Percentiles rank a stretch among this genome's conserved stretches.
phyloP scores from a whole-genome alignment of 1,140 invertebrate genomes.

The Trichonephila clavata region DNA sequence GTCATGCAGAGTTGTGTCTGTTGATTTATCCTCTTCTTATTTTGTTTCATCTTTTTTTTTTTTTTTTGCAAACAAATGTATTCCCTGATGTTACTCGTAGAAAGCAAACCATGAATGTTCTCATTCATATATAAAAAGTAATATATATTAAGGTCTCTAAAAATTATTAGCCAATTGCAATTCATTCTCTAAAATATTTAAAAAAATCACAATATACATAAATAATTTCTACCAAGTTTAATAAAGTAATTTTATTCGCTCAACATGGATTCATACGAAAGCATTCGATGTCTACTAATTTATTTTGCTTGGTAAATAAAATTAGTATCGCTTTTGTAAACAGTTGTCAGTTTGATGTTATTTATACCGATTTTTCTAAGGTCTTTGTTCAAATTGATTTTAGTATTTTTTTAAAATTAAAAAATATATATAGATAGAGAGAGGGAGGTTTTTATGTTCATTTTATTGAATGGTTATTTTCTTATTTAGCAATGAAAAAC shows the following conservation, averaged over 20 bases:
- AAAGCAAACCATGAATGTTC: background rate
- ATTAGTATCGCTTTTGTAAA: background rate
- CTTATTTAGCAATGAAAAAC: background rate
- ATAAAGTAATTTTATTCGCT: background rate
- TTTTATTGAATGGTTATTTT: background rate
- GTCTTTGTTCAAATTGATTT: constrained; percentile 25
- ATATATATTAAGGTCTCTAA: background rate
- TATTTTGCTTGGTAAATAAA: constrained; percentile 29
- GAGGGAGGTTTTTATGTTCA: background rate
- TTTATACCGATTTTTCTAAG: constrained; percentile 58
- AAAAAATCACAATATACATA: background rate
- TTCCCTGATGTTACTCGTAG: background rate
- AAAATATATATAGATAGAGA: too few species aligned
- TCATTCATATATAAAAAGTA: background rate
- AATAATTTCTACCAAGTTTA: background rate
- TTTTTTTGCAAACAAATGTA: background rate
- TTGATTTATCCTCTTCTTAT: background rate
- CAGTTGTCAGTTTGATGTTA: constrained; percentile 46
- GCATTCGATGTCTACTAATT: background rate
- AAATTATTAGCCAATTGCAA: background rate
- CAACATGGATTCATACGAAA: constrained; percentile 43
- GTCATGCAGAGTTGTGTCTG: background rate
- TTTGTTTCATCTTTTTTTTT: background rate
- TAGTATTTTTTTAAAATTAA: background rate
- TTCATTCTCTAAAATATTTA: constrained; percentile 1